Evolutionary conservation across 2,797 vertebrate species (phyloP).

Genomic region (Rhincodon typus): DNA sequence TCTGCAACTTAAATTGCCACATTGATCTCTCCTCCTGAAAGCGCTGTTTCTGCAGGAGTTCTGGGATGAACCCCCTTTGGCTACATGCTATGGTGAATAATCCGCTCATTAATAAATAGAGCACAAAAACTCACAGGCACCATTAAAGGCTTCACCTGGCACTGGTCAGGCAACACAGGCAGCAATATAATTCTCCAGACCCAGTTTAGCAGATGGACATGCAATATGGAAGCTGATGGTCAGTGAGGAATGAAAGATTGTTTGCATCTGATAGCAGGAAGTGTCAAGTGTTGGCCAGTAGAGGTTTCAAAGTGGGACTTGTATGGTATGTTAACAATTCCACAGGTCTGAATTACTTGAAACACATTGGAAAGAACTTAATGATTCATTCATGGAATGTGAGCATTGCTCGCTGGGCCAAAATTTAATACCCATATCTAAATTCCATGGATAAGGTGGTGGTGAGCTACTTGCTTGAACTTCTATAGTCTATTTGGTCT

Average conservation of each 20-base stretch:
- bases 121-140: not conserved
- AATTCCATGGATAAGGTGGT: too few relatives aligned
- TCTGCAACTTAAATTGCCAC: not conserved
- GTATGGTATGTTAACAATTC: not conserved
- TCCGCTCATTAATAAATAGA: not conserved
- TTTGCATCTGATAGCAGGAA: not conserved
- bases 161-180: not conserved
- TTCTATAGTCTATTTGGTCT: too few relatives aligned
- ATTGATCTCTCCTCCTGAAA: not conserved
- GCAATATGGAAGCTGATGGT: not conserved
- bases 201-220: not conserved
- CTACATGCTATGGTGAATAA: not conserved
- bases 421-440: too few relatives aligned
- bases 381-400: too few relatives aligned
- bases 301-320: not conserved
- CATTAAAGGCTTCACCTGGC: not conserved
- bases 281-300: not conserved
- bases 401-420: too few relatives aligned
- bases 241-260: not conserved
- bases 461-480: too few relatives aligned
- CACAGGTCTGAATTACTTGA: not conserved
- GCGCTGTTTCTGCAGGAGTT: not conserved
- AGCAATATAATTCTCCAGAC: not conserved
- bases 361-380: not conserved
- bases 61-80: not conserved